These are phyloP conservation scores for Pilophorus perplexus DNA, from an alignment of 2,888 invertebrate species.

Conservation along the genomic window DNA sequence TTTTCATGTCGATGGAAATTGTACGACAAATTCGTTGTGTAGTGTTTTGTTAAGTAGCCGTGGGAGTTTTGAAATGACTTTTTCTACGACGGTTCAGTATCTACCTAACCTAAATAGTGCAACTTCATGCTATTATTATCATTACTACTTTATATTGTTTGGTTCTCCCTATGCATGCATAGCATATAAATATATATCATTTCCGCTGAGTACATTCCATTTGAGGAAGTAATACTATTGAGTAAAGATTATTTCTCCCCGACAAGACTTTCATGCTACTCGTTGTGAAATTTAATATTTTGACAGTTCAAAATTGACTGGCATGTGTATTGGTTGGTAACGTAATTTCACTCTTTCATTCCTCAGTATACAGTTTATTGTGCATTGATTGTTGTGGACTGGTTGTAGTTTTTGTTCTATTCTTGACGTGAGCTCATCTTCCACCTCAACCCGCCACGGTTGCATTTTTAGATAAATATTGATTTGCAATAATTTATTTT, in stretches of 20 bases:
- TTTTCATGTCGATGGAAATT: not conserved
- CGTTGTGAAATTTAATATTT: constrained; percentile 12
- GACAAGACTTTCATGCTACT: constrained; percentile 2
- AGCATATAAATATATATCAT: constrained; percentile 20
- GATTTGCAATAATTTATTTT: too few relatives aligned
- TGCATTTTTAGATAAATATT: too few relatives aligned
- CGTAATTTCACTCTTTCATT: constrained; percentile 18
- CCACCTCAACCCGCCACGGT: too few relatives aligned
- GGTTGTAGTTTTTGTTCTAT: constrained; percentile 25
- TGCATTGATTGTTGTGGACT: constrained; percentile 29
- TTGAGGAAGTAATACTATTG: constrained; percentile 3
- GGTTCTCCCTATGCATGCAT: constrained; percentile 25
- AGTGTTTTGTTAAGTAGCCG: constrained; percentile 34
- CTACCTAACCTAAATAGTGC: constrained; percentile 22
- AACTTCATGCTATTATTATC: constrained; percentile 20
- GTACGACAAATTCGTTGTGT: constrained; percentile 19
- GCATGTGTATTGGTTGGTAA: constrained; percentile 33
- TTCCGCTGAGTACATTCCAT: constrained; percentile 4
- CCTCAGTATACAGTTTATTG: constrained; percentile 18
- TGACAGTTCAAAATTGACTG: constrained; percentile 12
- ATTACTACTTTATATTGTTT: constrained; percentile 23
- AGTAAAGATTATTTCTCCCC: constrained; percentile 16
- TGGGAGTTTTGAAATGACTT: constrained; percentile 18
- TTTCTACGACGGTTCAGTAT: constrained; percentile 23
- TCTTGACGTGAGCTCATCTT: constrained; percentile 17